A percentile compares a stretch with the other conserved stretches of the same genome.
phyloP scores from a whole-genome alignment of 2,797 vertebrate genomes.

The Bradypodion ventrale region DNA sequence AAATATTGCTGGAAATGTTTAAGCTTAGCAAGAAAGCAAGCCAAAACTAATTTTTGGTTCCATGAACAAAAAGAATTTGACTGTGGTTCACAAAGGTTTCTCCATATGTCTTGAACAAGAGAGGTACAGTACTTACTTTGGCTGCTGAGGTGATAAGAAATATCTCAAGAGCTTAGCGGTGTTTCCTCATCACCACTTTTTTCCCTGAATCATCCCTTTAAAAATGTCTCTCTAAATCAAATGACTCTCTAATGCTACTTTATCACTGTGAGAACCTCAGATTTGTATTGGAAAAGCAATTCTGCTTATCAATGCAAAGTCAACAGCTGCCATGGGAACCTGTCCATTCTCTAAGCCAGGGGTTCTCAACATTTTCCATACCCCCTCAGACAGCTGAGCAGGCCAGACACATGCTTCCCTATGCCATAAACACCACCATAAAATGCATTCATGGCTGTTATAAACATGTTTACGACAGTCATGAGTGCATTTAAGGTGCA shows the following conservation, averaged over 20 bases:
- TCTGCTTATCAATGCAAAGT: neutral
- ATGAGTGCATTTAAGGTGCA: too few species aligned
- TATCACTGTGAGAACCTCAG: neutral
- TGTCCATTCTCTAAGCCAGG: too few species aligned
- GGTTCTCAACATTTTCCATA: too few species aligned
- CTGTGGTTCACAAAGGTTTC: neutral
- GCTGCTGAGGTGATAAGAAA: neutral
- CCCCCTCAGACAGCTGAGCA: too few species aligned
- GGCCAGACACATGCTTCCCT: too few species aligned
- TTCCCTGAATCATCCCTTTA: neutral
- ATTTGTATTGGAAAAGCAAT: neutral
- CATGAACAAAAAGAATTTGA: neutral
- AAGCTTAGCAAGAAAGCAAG: slow-evolving; percentile 19
- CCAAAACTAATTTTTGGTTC: neutral
- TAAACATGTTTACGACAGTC: too few species aligned
- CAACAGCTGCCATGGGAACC: neutral
- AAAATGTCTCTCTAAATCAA: slow-evolving; percentile 22
- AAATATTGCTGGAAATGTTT: slow-evolving; percentile 31
- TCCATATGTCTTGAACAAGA: slow-evolving; percentile 9
- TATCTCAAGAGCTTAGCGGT: neutral
- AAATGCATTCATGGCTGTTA: too few species aligned
- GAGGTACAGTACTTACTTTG: neutral
- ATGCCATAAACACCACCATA: too few species aligned
- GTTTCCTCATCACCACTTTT: too few species aligned
- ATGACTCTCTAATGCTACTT: neutral